phyloP scores from a whole-genome alignment of 2,888 invertebrate genomes.

The Punctoribates punctum region DNA sequence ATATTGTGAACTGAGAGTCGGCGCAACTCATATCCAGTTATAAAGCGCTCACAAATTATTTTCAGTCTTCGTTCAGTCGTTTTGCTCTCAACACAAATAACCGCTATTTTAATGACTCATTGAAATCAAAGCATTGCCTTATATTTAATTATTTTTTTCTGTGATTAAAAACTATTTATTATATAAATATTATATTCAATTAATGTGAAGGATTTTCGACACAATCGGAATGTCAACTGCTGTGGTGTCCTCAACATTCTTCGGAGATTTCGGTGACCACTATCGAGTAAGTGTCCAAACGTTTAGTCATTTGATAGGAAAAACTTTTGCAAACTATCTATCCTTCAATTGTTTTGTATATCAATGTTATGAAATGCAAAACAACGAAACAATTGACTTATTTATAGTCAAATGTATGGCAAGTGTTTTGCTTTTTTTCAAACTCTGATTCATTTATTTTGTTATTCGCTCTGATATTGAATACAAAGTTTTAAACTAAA shows the following conservation, averaged over 20 bases:
- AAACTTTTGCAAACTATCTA: neutral
- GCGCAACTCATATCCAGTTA: slow-evolving; percentile 11
- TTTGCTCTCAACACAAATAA: neutral
- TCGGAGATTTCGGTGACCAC: slow-evolving; percentile 36
- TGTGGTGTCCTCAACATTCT: slow-evolving; percentile 16
- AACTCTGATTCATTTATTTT: neutral
- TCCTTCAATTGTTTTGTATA: neutral
- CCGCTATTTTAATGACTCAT: neutral
- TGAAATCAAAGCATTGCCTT: slow-evolving; percentile 8
- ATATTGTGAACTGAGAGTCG: neutral
- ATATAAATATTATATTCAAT: neutral
- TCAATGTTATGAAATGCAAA: neutral
- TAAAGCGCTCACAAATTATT: slow-evolving; percentile 5
- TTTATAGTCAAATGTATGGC: slow-evolving; percentile 9
- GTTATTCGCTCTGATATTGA: neutral
- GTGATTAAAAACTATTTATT: neutral
- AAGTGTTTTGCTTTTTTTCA: neutral
- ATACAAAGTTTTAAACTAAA: neutral
- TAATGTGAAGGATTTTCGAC: neutral
- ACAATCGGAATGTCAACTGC: slow-evolving; percentile 19
- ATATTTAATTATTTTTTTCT: slow-evolving; percentile 16
- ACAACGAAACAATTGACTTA: neutral
- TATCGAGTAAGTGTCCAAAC: slow-evolving; percentile 18
- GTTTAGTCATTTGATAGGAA: neutral
- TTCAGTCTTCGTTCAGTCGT: slow-evolving; percentile 13